Evolutionary conservation across 2,797 vertebrate genomes (phyloP), one percentile per base, ranked within the genome.

Genomic region (Anguilla pacifica): DNA sequence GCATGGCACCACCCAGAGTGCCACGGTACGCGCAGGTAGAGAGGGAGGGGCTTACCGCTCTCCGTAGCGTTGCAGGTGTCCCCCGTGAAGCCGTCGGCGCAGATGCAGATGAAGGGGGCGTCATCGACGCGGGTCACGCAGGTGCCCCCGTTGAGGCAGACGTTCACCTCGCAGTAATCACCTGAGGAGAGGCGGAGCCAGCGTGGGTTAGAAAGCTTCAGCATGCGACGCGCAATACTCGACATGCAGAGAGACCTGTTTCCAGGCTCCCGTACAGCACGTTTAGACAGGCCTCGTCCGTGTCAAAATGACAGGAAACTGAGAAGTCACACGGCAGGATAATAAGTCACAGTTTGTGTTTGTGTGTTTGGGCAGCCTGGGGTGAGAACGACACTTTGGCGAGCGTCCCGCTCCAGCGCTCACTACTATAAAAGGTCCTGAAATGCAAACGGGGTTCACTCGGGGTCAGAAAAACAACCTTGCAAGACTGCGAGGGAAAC

Each of bases 101-200:
- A 99, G 95, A 99, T 96, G 89, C 98, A 99, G 93, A 97, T 95
- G 94, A 97, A 97, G 0, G 96, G 94, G 81, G 93, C 88, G 0
- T 90, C 92, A 15, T 95, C 96, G 25, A 94, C 90, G 43, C 94
- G 92, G 0, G 93, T 94, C 90, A 98, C 93, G 92, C 98, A 99
- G 15, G 98, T 98, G 11, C 97, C 98, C 85, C 98, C 98, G 0
- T 99, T 98, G 89, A 93, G 92, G 94, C 98, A 99, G 55, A 95
- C 74, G 74, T 97, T 97, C 83, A 97, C 95, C 0, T 97, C 89
- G 51, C 98, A 99, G 93, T 94, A 94, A 87, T 98, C 97, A 92
- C 96, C 98, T 99, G 93, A 39, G 86, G 89, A 92, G 28, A 64
- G 64, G 86, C 15, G 87, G 81, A 85, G 3, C 28, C 59, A 72